phyloP scores from a whole-genome alignment of 2,888 invertebrate species.

The Branchipolynoe longqiensis region DNA sequence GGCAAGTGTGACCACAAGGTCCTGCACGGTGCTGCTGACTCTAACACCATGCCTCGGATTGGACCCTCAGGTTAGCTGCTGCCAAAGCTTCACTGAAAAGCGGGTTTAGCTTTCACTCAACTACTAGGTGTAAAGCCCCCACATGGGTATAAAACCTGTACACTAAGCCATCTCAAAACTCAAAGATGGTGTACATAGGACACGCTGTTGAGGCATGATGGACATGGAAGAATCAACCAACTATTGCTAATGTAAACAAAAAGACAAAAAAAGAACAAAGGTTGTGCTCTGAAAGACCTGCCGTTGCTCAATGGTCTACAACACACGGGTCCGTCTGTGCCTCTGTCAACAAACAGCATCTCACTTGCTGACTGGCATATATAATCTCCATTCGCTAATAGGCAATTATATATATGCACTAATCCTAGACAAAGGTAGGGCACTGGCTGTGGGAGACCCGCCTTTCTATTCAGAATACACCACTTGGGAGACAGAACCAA shows the following conservation, averaged over 20 bases:
- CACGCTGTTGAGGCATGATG: background rate
- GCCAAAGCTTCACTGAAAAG: slow-evolving; percentile 12
- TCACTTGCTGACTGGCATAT: slow-evolving; percentile 31
- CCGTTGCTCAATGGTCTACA: background rate
- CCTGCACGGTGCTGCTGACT: slow-evolving; percentile 10
- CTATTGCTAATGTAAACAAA: slow-evolving; percentile 8
- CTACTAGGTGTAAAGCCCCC: slow-evolving; percentile 6
- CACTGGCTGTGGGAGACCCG: slow-evolving; percentile 21
- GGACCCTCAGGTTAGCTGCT: background rate
- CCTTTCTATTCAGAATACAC: slow-evolving; percentile 16
- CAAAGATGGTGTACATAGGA: background rate
- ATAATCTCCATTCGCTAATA: slow-evolving; percentile 42
- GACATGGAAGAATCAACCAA: slow-evolving; percentile 15
- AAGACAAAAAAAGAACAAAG: background rate
- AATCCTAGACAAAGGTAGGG: slow-evolving; percentile 29
- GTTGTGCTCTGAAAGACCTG: slow-evolving; percentile 42
- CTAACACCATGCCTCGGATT: slow-evolving; percentile 9
- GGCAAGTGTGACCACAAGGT: background rate
- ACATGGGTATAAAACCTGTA: background rate
- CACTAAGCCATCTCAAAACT: slow-evolving; percentile 26
- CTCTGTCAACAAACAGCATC: slow-evolving; percentile 48
- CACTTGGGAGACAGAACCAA: slow-evolving; percentile 36
- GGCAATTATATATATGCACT: slow-evolving; percentile 21
- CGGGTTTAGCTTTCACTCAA: slow-evolving; percentile 14
- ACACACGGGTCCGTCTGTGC: slow-evolving; percentile 12